Evolutionary conservation across 2,113 vertebrate genomes (phyloP).

Genomic region (Pyrgilauda ruficollis): DNA sequence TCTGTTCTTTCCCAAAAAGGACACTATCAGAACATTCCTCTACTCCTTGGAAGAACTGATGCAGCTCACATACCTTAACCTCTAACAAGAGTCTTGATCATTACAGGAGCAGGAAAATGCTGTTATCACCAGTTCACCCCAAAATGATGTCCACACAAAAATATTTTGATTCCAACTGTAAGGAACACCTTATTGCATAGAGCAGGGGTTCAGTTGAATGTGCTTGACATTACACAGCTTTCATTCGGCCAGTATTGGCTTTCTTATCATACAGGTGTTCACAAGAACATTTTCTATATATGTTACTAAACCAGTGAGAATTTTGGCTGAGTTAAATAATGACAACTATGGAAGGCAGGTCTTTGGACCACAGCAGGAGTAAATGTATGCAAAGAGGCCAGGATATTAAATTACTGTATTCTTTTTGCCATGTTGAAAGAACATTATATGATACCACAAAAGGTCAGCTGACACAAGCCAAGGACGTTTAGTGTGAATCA

Average conservation of each 20-base stretch:
- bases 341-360: background rate
- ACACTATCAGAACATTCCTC: background rate
- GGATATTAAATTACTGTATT: background rate
- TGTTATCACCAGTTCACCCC: background rate
- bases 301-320: background rate
- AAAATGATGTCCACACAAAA: background rate
- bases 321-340: background rate
- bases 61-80: background rate
- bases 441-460: background rate
- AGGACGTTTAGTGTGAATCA: background rate
- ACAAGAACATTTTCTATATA: background rate
- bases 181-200: background rate
- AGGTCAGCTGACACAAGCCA: background rate
- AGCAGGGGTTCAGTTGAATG: background rate
- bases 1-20: background rate
- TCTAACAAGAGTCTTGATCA: background rate
- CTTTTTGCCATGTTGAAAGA: background rate
- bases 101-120: background rate
- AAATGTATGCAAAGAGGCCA: background rate
- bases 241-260: background rate
- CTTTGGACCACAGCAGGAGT: background rate
- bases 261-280: background rate
- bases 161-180: background rate
- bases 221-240: background rate
- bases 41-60: background rate